These are phyloP conservation scores for Chascanopsetta lugubris DNA, from an alignment of 2,113 vertebrate species.

Conservation along the genomic window DNA sequence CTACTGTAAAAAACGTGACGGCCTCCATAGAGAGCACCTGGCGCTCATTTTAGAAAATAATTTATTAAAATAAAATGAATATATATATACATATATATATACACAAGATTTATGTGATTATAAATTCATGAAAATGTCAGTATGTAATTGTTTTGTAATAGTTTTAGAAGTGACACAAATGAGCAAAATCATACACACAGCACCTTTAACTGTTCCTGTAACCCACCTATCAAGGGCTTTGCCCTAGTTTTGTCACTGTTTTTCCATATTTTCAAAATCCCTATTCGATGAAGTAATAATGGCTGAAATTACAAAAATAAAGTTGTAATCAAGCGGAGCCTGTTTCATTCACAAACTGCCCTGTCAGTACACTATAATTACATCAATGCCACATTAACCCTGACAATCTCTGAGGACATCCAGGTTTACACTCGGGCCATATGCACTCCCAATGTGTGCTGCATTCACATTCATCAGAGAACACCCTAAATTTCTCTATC, in stretches of 20 bases:
- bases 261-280: neutral
- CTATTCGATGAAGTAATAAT: neutral
- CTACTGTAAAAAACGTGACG: too few species aligned
- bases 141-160: too few species aligned
- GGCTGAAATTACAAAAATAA: neutral
- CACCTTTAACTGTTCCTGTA: too few species aligned
- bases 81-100: too few species aligned
- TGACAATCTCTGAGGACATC: neutral
- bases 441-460: slow-evolving; percentile 35
- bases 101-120: too few species aligned
- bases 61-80: too few species aligned
- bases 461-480: slow-evolving; percentile 56
- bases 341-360: neutral
- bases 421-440: slow-evolving; percentile 6
- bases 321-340: neutral
- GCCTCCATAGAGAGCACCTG: too few species aligned
- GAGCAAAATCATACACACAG: too few species aligned
- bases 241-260: neutral
- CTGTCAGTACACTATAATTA: neutral
- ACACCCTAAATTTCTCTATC: slow-evolving; percentile 55
- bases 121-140: too few species aligned
- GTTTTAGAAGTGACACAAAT: too few species aligned
- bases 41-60: too few species aligned
- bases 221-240: too few species aligned
- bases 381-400: neutral